Evolutionary conservation across 1,140 invertebrate species (phyloP), one percentile per base, ranked within the genome.

Genomic region (Drosophila arizonae): DNA sequence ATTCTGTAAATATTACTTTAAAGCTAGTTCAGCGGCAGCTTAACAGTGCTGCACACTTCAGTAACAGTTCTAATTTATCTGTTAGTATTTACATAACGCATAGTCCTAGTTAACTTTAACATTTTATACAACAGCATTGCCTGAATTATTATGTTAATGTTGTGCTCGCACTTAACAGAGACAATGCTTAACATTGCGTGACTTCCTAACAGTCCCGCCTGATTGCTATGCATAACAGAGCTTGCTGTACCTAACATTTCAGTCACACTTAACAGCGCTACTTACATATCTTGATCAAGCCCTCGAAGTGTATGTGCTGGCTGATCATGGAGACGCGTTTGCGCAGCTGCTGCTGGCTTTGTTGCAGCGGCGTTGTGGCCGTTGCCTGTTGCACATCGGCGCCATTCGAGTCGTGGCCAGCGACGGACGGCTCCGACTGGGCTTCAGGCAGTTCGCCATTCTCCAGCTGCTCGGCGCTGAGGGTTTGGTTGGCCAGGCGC

Each of bases 391-490:
- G 86, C 48, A 78, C 66, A 76, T 81, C 80, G 11, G 64, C 67
- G 3, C 79, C 88, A 55, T 86, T 91, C 60, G 67, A 76, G 68
- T 87, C 81, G 24, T 41, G 51, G n/a, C 45, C 77, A 69, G 72
- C 75, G 24, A 33, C 51, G 10, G 41, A 26, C 55, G 62, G 51
- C 28, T 79, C 73, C 60, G 55, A 46, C 65, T 82, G 58, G 64
- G 66, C 64, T 85, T 79, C 72, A 72, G 91, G 65, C 90, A 92
- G n/a, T 82, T 92, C 71, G 71, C 78, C 68, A 91, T 73, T 86
- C 90, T 93, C 68, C 92, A 90, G 3, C 87, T 91, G 60, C 92
- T 79, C 63, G 85, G 93, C 60, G 64, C 69, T 92, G 52, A 60
- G 86, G 30, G 63, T 79, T 70, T 93, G 92, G 72, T 92, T 64